These are phyloP conservation scores for Cabera pusaria DNA, from an alignment of 2,888 invertebrate species.

Conservation along the genomic window DNA sequence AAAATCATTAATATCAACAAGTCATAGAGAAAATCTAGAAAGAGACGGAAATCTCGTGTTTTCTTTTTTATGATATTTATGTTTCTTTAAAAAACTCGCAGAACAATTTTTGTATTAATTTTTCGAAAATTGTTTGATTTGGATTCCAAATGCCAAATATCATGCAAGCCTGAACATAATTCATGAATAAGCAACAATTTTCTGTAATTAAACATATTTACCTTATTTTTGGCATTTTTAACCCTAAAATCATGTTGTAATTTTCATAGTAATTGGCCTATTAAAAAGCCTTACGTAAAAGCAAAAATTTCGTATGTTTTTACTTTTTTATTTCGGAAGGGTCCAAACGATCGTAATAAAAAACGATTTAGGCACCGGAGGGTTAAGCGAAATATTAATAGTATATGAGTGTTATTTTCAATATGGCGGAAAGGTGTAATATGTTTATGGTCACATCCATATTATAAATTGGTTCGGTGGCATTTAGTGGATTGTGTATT, in stretches of 20 bases:
- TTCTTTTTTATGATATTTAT: no score
- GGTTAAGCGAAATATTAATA: conserved; percentile 38
- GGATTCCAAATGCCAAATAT: no score
- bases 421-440: conserved; percentile 29
- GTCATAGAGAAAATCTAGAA: no score
- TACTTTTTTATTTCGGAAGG: conserved; percentile 50
- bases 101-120: no score
- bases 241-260: not conserved
- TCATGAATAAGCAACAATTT: no score
- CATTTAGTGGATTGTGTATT: not conserved
- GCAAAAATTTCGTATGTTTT: conserved; percentile 51
- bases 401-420: conserved; percentile 41
- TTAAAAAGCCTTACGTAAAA: conserved; percentile 39
- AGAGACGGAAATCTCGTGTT: no score
- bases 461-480: conserved; percentile 2
- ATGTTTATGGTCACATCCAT: conserved; percentile 13
- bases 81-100: no score
- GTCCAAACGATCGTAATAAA: conserved; percentile 64
- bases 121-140: no score
- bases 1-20: no score
- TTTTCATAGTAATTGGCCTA: conserved; percentile 27
- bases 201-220: no score
- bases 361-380: conserved; percentile 61
- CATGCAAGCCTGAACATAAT: no score
- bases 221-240: no score